A percentile compares a stretch with the other conserved stretches of the same genome.
These are phyloP conservation scores for Poicephalus meyeri DNA, from an alignment of 2,113 vertebrate genomes.

Conservation along the genomic window DNA sequence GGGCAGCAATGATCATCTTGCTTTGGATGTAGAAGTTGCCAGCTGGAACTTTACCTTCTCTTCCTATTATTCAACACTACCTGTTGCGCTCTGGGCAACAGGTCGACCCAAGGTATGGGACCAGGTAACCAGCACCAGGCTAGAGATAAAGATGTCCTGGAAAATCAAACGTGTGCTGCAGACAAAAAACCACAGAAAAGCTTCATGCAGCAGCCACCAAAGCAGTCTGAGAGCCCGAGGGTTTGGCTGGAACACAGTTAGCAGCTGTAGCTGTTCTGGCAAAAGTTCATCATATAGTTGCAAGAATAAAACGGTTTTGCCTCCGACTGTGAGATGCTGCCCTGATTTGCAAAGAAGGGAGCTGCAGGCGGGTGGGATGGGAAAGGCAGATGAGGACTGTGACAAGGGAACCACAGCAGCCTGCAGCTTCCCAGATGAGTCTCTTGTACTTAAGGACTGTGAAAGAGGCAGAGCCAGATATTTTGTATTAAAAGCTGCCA, in stretches of 20 bases:
- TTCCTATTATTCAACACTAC: neutral
- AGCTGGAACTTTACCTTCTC: neutral
- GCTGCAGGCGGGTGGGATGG: neutral
- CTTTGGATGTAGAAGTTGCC: neutral
- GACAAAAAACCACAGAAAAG: neutral
- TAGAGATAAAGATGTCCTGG: neutral
- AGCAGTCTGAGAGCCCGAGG: neutral
- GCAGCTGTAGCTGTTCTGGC: neutral
- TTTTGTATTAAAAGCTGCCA: neutral
- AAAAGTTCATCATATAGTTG: neutral
- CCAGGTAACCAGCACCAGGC: neutral
- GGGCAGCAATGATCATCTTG: accelerated
- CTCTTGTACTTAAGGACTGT: neutral
- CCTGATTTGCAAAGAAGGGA: neutral
- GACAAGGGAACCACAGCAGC: neutral
- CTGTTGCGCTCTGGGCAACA: neutral
- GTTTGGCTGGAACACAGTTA: neutral
- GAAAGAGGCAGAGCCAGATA: conserved; percentile 25
- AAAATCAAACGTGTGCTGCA: neutral
- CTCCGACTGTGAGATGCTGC: neutral
- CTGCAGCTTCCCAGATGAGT: neutral
- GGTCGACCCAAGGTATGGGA: neutral
- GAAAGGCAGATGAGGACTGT: neutral
- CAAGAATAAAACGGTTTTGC: conserved; percentile 32
- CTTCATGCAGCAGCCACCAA: neutral